Conservation (phyloP, 1,140 invertebrate species). For the Globodera ellingtonae region DNA sequence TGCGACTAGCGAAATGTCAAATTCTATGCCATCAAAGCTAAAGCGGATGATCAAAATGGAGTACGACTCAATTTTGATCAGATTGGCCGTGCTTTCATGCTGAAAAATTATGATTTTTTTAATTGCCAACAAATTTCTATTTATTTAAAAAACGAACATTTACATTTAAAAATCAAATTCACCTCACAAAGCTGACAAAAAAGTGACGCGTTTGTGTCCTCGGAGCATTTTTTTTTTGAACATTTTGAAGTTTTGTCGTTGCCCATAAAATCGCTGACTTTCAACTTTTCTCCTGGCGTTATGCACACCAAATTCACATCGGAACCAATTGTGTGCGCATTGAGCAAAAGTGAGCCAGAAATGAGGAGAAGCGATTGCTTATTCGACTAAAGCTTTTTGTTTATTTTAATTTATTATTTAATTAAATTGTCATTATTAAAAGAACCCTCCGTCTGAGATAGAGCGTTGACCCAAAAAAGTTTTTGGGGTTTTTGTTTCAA, state of each 20-base stretch:
- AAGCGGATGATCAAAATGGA: background rate
- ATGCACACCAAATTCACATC: conserved; percentile 17
- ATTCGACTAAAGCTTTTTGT: background rate
- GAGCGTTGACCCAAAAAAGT: too few species aligned
- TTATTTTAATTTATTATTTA: background rate
- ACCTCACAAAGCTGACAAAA: background rate
- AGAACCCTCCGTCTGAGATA: too few species aligned
- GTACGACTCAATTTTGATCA: background rate
- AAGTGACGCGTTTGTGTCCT: background rate
- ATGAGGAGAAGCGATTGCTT: background rate
- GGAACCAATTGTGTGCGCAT: conserved; percentile 10
- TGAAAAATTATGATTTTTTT: background rate
- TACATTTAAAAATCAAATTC: background rate
- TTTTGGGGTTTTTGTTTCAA: too few species aligned
- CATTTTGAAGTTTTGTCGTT: background rate
- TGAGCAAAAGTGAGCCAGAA: conserved; percentile 21
- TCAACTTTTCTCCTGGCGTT: background rate
- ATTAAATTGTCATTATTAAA: too few species aligned
- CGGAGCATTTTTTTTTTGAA: background rate
- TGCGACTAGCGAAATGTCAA: background rate
- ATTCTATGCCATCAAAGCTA: background rate
- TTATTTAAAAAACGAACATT: too few species aligned
- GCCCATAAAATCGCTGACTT: background rate
- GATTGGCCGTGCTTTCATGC: background rate
- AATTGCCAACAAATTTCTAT: too few species aligned